Evolutionary conservation across 2,113 vertebrate genomes (phyloP).

Genomic region (Anolis sagrei): DNA sequence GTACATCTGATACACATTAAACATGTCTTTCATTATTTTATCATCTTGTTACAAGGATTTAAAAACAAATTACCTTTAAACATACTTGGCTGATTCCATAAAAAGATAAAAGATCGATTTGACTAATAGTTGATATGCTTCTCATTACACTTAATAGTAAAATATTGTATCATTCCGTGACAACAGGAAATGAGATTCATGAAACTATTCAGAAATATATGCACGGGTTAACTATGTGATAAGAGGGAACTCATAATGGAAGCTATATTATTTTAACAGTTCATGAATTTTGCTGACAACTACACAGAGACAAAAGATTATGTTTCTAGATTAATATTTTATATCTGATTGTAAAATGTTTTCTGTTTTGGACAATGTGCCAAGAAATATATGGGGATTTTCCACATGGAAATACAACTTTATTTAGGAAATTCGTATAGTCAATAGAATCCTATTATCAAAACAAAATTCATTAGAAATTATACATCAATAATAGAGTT

Average conservation of each 20-base stretch:
- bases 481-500: not conserved
- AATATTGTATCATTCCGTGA: constrained; percentile 52
- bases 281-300: constrained; percentile 11
- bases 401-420: not conserved
- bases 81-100: constrained; percentile 42
- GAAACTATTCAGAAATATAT: constrained; percentile 23
- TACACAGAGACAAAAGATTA: not conserved
- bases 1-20: constrained; percentile 60
- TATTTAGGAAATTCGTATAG: not conserved
- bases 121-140: constrained; percentile 60
- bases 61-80: constrained; percentile 66
- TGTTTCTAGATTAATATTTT: constrained; percentile 17
- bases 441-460: not conserved
- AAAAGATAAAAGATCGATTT: constrained; percentile 52
- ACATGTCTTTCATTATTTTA: constrained; percentile 51
- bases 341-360: not conserved
- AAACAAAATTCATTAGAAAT: not conserved
- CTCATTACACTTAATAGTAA: constrained; percentile 63
- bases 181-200: constrained; percentile 57
- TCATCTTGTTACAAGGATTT: constrained; percentile 60
- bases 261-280: constrained; percentile 30
- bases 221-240: constrained; percentile 44
- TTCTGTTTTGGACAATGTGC: not conserved
- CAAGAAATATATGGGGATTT: not conserved
- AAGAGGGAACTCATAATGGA: constrained; percentile 12